Base-by-base conservation (phyloP, 2,888 invertebrate species). In the Pterostichus madidus region DNA sequence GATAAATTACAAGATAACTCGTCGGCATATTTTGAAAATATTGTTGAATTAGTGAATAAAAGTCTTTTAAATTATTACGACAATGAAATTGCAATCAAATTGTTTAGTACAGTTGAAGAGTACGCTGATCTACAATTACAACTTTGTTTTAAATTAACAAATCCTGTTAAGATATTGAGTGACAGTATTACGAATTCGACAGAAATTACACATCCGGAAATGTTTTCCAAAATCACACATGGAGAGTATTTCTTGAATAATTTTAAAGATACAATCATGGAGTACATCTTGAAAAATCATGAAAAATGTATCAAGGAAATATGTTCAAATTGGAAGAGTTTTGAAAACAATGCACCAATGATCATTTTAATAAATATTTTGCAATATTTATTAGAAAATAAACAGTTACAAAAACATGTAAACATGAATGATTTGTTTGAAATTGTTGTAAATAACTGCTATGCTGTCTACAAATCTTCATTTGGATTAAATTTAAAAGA, bases 161-260 rank as follows among this genome's bases (percentile, higher is more conserved):
- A 83, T 15, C 53, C 84, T 1, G 86, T 87, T 75, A 76, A 75
- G n/a, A 71, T 78, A 15, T 80, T 88, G 5, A 64, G 87, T 11
- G 79, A 86, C 4, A 85, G 85, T 77, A 80, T 89, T 24, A 86
- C 85, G 59, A 78, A 85, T n/a, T 46, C 83, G 68, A 85, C 68
- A 53, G 24, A 75, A 46, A 86, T 88, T 13, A 86, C 85, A 79
- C 84, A 85, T 80, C 76, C 85, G 15, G 86, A 88, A 24, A 85
- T 84, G 35, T 84, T 85, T 7, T 84, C 85, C 35, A 85, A 86
- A 52, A 76, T 86, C 3, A 78, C 80, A 35, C 86, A 87, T 80
- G 89, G 89, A 5, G 78, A 84, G 11, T 89, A 87, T 83, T 85
- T 89, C 24, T 83, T 88, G 44, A 84, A 85, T 24, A 86, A 84